These are phyloP conservation scores for Drosophila nebulosa DNA, from an alignment of 1,140 invertebrate species.

Conservation along the genomic window DNA sequence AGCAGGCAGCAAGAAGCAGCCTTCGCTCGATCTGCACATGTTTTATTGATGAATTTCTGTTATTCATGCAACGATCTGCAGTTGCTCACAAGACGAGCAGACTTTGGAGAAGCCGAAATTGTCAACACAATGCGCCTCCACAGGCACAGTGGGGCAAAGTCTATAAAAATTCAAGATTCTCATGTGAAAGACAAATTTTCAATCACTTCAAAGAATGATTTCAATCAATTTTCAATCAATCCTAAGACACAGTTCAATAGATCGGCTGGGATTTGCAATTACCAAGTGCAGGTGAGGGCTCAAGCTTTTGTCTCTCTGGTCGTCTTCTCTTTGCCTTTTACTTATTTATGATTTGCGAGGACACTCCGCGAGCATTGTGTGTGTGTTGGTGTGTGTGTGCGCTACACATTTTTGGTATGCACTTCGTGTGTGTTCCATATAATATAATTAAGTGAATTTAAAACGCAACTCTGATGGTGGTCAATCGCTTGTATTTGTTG, in stretches of 20 bases:
- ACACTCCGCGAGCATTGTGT: conserved; percentile 49
- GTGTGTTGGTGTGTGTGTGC: conserved; percentile 7
- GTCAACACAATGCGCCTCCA: conserved; percentile 58
- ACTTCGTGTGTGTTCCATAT: conserved; percentile 74
- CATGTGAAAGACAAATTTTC: no score
- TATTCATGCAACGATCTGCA: conserved; percentile 73
- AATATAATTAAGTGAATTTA: conserved; percentile 74
- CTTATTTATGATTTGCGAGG: conserved; percentile 79
- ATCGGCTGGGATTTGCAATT: conserved; percentile 59
- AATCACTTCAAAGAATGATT: neutral
- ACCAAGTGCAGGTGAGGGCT: conserved; percentile 47
- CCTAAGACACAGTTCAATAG: conserved; percentile 42
- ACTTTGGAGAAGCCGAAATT: conserved; percentile 75
- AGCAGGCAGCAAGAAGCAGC: conserved; percentile 7
- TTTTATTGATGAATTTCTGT: conserved; percentile 80
- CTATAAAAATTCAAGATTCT: no score
- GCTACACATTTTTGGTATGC: conserved; percentile 55
- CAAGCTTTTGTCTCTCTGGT: conserved; percentile 18
- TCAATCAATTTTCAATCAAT: neutral
- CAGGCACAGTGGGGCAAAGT: conserved; percentile 49
- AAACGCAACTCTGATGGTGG: conserved; percentile 64
- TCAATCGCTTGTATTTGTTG: conserved; percentile 30
- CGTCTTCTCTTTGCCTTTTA: conserved; percentile 29
- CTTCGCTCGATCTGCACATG: conserved; percentile 58
- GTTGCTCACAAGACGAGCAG: conserved; percentile 29